Base-by-base conservation (phyloP, 2,888 invertebrate species). In the Cylindroiulus punctatus region DNA sequence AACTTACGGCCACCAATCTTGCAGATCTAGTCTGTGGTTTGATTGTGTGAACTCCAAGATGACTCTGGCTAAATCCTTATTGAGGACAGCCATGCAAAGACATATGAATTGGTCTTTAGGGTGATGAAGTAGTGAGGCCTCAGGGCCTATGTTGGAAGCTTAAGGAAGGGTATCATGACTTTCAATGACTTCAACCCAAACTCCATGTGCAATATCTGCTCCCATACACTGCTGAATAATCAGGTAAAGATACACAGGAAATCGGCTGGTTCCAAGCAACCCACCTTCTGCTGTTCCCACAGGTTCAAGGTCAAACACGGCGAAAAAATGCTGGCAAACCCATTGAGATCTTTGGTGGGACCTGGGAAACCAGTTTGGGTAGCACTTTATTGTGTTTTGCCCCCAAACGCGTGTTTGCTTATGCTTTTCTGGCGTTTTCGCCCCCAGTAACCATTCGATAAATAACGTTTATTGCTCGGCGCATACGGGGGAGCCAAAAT, bases 401-500 rank as follows among this genome's bases (percentile, higher is more conserved):
- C n/a, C 57, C 22, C n/a, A 57, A 57, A 57, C n/a, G n/a, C 57
- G 57, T 57, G 57, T 57, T 57, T 57, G 57, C 57, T 57, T 57
- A 57, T 57, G 57, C 57, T 57, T 57, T 57, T 57, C n/a, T 22
- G 57, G 57, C n/a, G 57, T 22, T 57, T 57, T n/a, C n/a, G 4
- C 57, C 57, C n/a, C n/a, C 57, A 5, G 57, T 57, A 57, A 57
- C 57, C 57, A 22, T 57, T 57, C 57, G 8, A 57, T 57, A 57
- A 57, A 57, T 57, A 57, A 57, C 57, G 22, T 57, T 57, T 57
- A 57, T 57, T 57, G 57, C 57, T 22, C n/a, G 4, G 8, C 57
- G n/a, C 57, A 57, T 47, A 2, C n/a, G n/a, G 57, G 57, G 57
- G 57, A 4, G 57, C 22, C 57, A n/a, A n/a, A 2, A n/a, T 2